Evolutionary conservation across 2,113 vertebrate genomes (phyloP).

Genomic region (Oriolus oriolus): DNA sequence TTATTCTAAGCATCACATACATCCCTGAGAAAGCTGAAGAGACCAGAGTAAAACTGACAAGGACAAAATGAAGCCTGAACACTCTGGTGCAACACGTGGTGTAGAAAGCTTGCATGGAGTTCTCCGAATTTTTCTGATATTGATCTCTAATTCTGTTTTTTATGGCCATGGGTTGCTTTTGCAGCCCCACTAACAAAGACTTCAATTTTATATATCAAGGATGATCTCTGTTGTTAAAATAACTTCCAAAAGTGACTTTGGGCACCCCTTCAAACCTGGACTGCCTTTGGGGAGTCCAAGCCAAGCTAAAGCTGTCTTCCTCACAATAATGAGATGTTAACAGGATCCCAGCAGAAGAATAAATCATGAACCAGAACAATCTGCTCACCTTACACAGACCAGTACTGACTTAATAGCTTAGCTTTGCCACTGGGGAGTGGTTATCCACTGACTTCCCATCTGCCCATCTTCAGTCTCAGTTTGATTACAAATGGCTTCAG

Average conservation of each 20-base stretch:
- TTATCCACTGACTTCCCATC: background rate
- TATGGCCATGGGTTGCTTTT: background rate
- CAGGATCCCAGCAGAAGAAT: conserved; percentile 33
- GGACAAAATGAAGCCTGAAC: background rate
- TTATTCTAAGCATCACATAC: background rate
- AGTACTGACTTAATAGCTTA: background rate
- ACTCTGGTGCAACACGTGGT: rapidly evolving
- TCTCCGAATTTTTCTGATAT: background rate
- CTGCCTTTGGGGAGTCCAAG: background rate
- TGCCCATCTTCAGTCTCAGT: background rate
- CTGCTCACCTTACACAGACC: conserved; percentile 1
- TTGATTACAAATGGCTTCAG: conserved; percentile 10
- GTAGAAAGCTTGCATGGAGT: background rate
- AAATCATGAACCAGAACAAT: conserved; percentile 19
- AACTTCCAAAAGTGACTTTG: background rate
- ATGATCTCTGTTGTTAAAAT: background rate
- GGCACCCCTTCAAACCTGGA: background rate
- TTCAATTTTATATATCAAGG: background rate
- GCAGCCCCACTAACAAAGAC: background rate
- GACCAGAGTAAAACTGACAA: background rate
- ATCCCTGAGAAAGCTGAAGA: background rate
- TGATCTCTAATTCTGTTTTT: background rate
- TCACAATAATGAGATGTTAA: background rate
- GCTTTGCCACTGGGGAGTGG: background rate
- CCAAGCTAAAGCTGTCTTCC: background rate